Evolutionary conservation across 2,797 vertebrate genomes (phyloP), one percentile per base, ranked within the genome.

Genomic region (Babyrousa celebensis): DNA sequence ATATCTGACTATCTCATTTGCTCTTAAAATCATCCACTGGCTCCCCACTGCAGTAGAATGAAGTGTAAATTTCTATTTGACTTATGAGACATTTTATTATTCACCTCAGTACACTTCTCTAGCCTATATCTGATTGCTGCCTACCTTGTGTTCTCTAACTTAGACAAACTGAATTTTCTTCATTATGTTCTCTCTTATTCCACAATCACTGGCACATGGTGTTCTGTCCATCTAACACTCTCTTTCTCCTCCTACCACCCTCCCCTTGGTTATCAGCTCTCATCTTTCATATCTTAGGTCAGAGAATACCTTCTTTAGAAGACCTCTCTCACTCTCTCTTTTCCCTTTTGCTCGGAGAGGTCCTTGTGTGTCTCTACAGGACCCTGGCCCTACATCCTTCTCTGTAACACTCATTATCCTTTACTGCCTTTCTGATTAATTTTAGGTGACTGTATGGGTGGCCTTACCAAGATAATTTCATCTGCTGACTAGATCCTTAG

Each of bases 1-100:
- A 29, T 18, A 32, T 87, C 11, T 74, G n/a, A 58, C 85, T 17
- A 65, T 54, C 27, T 29, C 12, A 67, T 71, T 79, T 79, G 60
- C 65, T 67, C 40, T 92, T 92, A 60, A 75, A 72, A 88, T 68
- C n/a, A 85, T 75, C 80, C 56, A 58, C 4, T 68, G 56, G 27
- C 17, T 94, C 16, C 32, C 25, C 15, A 87, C 32, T 58, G 12
- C 2, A 60, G 32, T 36, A 72, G 71, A 58, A 95, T 60, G 27
- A 78, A 82, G 25, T 75, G 68, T 16, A 43, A 48, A 80, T 68
- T 68, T 85, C 83, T 77, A 5, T 52, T 20, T 79, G 82, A 70
- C 1, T 23, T 71, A 25, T 20, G 14, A 88, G 40, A n/a, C 7
- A 12, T 65, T 75, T 71, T 40, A 15, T 71, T 16, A 54, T 32